phyloP scores from a whole-genome alignment of 2,888 invertebrate species.

The Orchestes rusci region DNA sequence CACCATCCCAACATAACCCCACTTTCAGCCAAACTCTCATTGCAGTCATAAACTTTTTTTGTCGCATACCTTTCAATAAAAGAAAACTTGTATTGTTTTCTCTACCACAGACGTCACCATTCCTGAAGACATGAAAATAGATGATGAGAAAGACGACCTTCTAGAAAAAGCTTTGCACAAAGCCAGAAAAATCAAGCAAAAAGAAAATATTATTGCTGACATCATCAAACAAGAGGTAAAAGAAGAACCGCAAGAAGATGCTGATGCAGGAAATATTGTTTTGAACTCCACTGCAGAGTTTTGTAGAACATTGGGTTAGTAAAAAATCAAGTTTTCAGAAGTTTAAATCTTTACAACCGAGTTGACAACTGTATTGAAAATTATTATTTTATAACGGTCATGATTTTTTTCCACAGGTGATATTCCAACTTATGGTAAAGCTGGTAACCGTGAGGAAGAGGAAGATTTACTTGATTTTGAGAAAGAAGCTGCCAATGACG shows the following conservation, averaged over 20 bases:
- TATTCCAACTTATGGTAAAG: conserved; percentile 88
- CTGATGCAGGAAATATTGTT: conserved; percentile 56
- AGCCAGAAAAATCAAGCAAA: conserved; percentile 52
- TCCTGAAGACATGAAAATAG: conserved; percentile 48
- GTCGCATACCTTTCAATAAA: too few relatives aligned
- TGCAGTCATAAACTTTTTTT: too few relatives aligned
- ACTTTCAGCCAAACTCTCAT: too few relatives aligned
- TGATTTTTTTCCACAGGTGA: conserved; percentile 55
- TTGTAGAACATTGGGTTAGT: conserved; percentile 70
- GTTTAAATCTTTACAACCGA: too few relatives aligned
- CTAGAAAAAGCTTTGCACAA: conserved; percentile 50
- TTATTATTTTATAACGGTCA: too few relatives aligned
- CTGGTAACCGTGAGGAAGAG: conserved; percentile 83
- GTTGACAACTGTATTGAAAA: too few relatives aligned
- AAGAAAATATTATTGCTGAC: conserved; percentile 39
- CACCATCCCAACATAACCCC: too few relatives aligned
- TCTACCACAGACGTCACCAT: conserved; percentile 40
- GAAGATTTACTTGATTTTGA: conserved; percentile 42
- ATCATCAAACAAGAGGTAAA: conserved; percentile 38
- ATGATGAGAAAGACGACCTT: conserved; percentile 50
- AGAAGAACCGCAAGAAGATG: conserved; percentile 38
- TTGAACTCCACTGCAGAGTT: conserved; percentile 95
- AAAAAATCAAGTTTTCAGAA: not conserved
- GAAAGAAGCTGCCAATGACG: conserved; percentile 29
- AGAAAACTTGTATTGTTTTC: too few relatives aligned